Evolutionary conservation across 2,113 vertebrate genomes (phyloP).

Genomic region (Elgaria multicarinata): DNA sequence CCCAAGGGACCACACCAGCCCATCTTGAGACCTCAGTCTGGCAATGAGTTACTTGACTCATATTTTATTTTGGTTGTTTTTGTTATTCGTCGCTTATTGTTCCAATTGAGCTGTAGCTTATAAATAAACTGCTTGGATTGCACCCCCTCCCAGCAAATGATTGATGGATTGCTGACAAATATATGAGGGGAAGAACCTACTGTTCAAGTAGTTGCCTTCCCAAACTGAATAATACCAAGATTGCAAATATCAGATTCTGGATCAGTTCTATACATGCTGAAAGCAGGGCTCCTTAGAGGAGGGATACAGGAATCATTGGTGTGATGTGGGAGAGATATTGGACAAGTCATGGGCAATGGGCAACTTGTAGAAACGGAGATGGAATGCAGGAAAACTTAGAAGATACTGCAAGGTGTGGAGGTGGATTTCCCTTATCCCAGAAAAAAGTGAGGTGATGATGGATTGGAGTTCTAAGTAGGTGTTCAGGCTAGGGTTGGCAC

Average conservation of each 20-base stretch:
- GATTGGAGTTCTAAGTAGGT: not conserved
- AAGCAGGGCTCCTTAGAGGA: not conserved
- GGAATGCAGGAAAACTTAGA: not conserved
- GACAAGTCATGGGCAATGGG: not conserved
- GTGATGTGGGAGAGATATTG: not conserved
- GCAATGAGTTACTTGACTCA: constrained; percentile 71
- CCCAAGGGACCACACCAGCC: constrained; percentile 68
- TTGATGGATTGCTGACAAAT: constrained; percentile 35
- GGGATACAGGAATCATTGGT: not conserved
- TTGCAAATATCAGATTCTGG: not conserved
- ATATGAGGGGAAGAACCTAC: constrained; percentile 32
- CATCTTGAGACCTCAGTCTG: constrained; percentile 74
- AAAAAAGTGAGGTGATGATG: not conserved
- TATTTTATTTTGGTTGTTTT: constrained; percentile 69
- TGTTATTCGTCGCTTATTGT: constrained; percentile 72
- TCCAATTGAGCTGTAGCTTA: constrained; percentile 63
- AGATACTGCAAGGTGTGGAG: not conserved
- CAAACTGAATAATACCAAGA: not conserved
- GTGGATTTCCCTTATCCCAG: not conserved
- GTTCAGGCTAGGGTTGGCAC: no score
- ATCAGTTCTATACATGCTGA: not conserved
- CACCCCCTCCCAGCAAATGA: constrained; percentile 25
- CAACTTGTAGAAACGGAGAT: not conserved
- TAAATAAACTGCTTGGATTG: constrained; percentile 64
- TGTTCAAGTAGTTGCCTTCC: not conserved